A percentile compares a stretch with the other conserved stretches of the same genome.
phyloP scores from a whole-genome alignment of 2,113 vertebrate genomes.

The Meleagris gallopavo region DNA sequence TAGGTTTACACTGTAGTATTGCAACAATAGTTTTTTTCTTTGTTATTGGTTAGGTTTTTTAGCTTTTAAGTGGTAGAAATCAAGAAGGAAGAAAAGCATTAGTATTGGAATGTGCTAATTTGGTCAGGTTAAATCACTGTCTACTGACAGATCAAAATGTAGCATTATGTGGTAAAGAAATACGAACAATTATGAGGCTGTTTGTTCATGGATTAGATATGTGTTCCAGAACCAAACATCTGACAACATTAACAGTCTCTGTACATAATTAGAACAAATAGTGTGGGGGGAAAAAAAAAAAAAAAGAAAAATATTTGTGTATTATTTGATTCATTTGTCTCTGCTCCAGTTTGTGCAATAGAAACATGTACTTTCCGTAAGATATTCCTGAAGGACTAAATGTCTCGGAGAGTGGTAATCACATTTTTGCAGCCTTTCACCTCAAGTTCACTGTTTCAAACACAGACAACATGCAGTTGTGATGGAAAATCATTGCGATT shows the following conservation, averaged over 20 bases:
- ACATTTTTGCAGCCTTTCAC: slow-evolving; percentile 57
- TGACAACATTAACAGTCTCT: background rate
- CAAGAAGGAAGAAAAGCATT: background rate
- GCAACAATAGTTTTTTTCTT: background rate
- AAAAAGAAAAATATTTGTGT: background rate
- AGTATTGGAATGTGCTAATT: background rate
- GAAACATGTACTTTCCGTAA: background rate
- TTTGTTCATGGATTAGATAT: background rate
- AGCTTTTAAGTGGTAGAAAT: background rate
- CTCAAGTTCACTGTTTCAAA: slow-evolving; percentile 42
- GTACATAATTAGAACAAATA: background rate
- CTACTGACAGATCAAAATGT: background rate
- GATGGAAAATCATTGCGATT: slow-evolving; percentile 48
- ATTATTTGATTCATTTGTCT: background rate
- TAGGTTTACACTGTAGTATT: background rate
- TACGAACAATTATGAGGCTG: background rate
- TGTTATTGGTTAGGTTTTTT: background rate
- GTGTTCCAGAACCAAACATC: background rate
- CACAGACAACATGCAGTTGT: slow-evolving; percentile 2
- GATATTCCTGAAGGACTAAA: slow-evolving; percentile 8
- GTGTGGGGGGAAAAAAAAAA: accelerated
- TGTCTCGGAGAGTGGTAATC: background rate
- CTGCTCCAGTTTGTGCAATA: background rate
- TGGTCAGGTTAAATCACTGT: background rate
- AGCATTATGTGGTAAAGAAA: background rate